Base-by-base conservation (phyloP, 2,797 vertebrate genomes). In the Falco berigora region DNA sequence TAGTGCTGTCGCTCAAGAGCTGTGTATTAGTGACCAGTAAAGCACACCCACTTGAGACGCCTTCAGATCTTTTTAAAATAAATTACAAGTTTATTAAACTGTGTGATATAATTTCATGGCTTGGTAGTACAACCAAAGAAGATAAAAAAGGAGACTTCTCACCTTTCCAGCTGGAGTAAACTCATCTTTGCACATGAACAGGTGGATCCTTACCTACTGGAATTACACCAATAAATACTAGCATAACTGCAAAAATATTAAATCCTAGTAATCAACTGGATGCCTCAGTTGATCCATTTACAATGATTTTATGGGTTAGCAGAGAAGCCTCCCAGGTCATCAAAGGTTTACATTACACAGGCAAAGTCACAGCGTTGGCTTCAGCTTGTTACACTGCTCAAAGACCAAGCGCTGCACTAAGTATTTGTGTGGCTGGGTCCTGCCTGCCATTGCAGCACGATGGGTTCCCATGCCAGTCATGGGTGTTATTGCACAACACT, bases 21-120 rank as follows among this genome's bases (percentile, higher is more conserved):
- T 62, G 36, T 5, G 0, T 28, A 4, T 7, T 14, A 14, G 34
- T 23, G 42, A 78, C 15, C n/a, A 59, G 18, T 10, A 40, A 61
- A 55, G 36, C 24, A 32, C 19, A 28, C 5, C 8, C 50, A 71
- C 50, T 85, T 17, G 36, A 74, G n/a, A 64, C 77, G 24, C 8
- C 22, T 14, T 61, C 53, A 61, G 20, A 59, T 44, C 32, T 47
- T 78, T 74, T 81, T 49, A 69, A 85, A 94, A 88, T 90, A 95
- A 86, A 85, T 77, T 86, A 75, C 38, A 77, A 73, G 32, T 96
- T 94, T 93, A 97, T 96, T 97, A 66, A 96, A 94, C 75, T 9
- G n/a, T 68, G 56, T 84, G 74, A 93, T 52, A 55, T 7, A 66
- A 82, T 83, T 89, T 59, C 61, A 80, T 55, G 36, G 75, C 52